Evolutionary conservation across 2,888 invertebrate genomes (phyloP).

Genomic region (Rhagonycha lutea): DNA sequence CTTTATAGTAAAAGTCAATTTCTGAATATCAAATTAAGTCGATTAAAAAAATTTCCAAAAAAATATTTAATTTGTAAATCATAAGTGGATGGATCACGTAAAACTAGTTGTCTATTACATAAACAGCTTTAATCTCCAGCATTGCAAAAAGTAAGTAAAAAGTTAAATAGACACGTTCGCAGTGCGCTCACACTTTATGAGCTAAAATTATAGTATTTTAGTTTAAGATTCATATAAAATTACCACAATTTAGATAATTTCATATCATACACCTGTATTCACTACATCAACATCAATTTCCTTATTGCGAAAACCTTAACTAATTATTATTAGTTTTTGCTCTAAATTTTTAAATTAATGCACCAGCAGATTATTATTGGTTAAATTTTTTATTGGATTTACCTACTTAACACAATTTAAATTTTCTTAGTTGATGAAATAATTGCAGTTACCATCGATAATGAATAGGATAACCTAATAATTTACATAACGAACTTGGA

Average conservation of each 20-base stretch:
- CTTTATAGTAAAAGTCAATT: not conserved
- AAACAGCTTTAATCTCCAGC: not conserved
- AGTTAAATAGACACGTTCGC: constrained; percentile 14
- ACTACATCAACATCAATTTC: constrained; percentile 3
- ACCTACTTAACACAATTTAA: not conserved
- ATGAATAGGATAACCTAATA: not conserved
- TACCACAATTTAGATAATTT: constrained; percentile 20
- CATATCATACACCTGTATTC: constrained; percentile 10
- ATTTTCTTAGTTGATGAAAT: not conserved
- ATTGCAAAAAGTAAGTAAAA: not conserved
- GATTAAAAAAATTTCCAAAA: not conserved
- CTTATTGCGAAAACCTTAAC: constrained; percentile 1
- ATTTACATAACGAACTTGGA: not conserved
- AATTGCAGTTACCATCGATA: not conserved
- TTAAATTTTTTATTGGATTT: not conserved
- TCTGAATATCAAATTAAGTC: not conserved
- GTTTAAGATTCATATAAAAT: constrained; percentile 3
- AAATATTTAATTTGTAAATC: not conserved
- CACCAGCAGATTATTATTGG: not conserved
- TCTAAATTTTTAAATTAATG: not conserved
- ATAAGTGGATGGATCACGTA: not conserved
- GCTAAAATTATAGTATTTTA: constrained; percentile 19
- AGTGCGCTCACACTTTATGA: constrained; percentile 13
- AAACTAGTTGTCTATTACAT: not conserved
- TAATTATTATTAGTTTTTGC: not conserved